Base-by-base conservation (phyloP, 2,113 vertebrate species). In the Poicephalus gulielmi region DNA sequence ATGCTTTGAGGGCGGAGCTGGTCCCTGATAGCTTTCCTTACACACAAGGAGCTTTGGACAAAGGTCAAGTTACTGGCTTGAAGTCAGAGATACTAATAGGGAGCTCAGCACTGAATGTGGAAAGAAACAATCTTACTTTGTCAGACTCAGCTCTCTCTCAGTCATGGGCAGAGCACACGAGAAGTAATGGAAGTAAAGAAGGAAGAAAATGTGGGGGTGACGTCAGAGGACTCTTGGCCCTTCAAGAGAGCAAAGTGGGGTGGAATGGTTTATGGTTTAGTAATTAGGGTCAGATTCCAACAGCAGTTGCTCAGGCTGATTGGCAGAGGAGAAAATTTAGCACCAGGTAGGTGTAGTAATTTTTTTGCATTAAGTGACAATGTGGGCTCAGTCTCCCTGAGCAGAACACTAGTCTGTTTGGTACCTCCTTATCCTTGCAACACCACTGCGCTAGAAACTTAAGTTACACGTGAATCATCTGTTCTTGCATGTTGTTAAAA, bases 101-200 rank as follows among this genome's bases (percentile, higher is more conserved):
- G 62, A 94, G 27, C 35, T 50, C 47, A 19, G 73, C 1, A 4
- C 9, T 68, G 59, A 68, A 35, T 2, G 23, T 22, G 66, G 11
- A 35, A 92, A 47, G 75, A 57, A 73, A 19, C 64, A 79, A 4
- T n/a, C 15, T 79, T 19, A 14, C 49, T n/a, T 77, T 70, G 46
- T 59, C 31, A 63, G 22, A 35, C 70, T 84, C 37, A 67, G 13
- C 85, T 88, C 33, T 59, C 57, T n/a, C 75, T 75, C n/a, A 3
- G 13, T 17, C 6, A 4, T 0, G 10, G 10, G 62, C 37, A 68
- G 17, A 64, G 25, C 5, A 1, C 4, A 7, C 0, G 18, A 53
- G 39, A 74, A 44, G 10, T 6, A 22, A 33, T 33, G 31, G 53
- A 20, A 33, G 31, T 55, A 55, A 55, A 55, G 53, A 77, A 20